Conservation (phyloP, 2,113 vertebrate genomes). For the Coryphaenoides rupestris region DNA sequence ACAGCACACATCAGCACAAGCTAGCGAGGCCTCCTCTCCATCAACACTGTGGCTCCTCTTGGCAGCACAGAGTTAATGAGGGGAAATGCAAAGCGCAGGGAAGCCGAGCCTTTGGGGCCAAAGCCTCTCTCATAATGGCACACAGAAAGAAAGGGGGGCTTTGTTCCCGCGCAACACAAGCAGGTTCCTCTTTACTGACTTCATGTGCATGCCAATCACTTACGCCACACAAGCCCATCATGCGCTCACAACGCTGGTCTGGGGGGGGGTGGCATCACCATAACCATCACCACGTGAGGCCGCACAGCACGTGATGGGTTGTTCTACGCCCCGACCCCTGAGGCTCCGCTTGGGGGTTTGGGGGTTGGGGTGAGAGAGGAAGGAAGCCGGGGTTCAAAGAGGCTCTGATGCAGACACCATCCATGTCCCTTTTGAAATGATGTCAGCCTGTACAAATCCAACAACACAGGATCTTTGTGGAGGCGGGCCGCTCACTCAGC, state of each 20-base stretch:
- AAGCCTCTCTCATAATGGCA: slow-evolving; percentile 58
- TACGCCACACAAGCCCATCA: slow-evolving; percentile 47
- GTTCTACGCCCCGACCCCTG: neutral
- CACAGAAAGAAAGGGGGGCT: slow-evolving; percentile 55
- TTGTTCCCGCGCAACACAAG: slow-evolving; percentile 65
- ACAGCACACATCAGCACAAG: slow-evolving; percentile 9
- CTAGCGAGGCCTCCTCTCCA: slow-evolving; percentile 20
- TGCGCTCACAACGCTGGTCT: slow-evolving; percentile 29
- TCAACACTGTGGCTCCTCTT: slow-evolving; percentile 42
- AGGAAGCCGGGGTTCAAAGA: no score
- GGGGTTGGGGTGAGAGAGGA: no score
- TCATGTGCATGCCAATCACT: slow-evolving; percentile 64
- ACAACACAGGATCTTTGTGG: no score
- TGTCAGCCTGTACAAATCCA: no score
- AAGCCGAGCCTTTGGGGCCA: slow-evolving; percentile 60
- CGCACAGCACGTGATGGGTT: slow-evolving; percentile 36
- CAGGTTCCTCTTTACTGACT: slow-evolving; percentile 71
- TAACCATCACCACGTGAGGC: slow-evolving; percentile 28
- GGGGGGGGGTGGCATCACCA: slow-evolving; percentile 17
- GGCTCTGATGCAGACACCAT: no score
- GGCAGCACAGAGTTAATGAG: slow-evolving; percentile 58
- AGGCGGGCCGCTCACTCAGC: no score
- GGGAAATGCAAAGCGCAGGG: slow-evolving; percentile 58
- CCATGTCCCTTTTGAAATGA: no score
- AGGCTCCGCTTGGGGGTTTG: no score